A percentile compares a stretch with the other conserved stretches of the same genome.
phyloP scores from a whole-genome alignment of 2,888 invertebrate genomes.

The Hypena proboscidalis region DNA sequence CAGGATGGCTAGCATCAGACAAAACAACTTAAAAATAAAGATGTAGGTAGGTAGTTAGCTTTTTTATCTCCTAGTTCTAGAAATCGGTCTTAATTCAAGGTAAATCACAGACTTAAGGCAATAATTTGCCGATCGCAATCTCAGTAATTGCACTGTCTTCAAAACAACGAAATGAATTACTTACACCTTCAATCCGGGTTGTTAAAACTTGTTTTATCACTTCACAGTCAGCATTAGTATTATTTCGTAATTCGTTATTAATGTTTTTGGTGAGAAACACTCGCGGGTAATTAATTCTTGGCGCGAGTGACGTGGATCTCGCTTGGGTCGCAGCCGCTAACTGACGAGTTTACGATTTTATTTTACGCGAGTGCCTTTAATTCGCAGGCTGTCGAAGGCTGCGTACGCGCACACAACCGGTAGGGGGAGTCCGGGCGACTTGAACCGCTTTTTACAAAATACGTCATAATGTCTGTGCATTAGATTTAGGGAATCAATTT shows the following conservation, averaged over 20 bases:
- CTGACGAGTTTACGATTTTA: slow-evolving; percentile 26
- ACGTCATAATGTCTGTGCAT: too few species aligned
- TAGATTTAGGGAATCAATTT: too few species aligned
- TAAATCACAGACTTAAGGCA: slow-evolving; percentile 14
- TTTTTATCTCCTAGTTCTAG: slow-evolving; percentile 10
- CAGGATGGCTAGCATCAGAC: too few species aligned
- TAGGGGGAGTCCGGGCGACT: too few species aligned
- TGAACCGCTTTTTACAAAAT: too few species aligned
- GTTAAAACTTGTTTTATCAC: slow-evolving; percentile 42
- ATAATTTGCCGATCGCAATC: slow-evolving; percentile 30
- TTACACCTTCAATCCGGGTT: slow-evolving; percentile 48
- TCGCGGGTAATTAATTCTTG: slow-evolving; percentile 21
- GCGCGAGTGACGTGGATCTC: slow-evolving; percentile 19
- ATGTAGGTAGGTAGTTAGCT: background rate
- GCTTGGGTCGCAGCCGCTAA: slow-evolving; percentile 12
- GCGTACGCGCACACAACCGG: slow-evolving; percentile 31
- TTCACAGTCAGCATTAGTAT: slow-evolving; percentile 44
- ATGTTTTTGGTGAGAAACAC: slow-evolving; percentile 28
- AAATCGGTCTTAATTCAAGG: slow-evolving; percentile 36
- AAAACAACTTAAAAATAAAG: background rate
- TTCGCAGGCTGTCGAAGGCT: slow-evolving; percentile 20
- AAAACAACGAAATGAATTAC: slow-evolving; percentile 34
- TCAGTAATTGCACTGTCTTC: slow-evolving; percentile 21
- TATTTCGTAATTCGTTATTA: slow-evolving; percentile 22
- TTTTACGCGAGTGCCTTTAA: too few species aligned